Conservation (phyloP, 2,797 vertebrate genomes). For the Champsocephalus gunnari region DNA sequence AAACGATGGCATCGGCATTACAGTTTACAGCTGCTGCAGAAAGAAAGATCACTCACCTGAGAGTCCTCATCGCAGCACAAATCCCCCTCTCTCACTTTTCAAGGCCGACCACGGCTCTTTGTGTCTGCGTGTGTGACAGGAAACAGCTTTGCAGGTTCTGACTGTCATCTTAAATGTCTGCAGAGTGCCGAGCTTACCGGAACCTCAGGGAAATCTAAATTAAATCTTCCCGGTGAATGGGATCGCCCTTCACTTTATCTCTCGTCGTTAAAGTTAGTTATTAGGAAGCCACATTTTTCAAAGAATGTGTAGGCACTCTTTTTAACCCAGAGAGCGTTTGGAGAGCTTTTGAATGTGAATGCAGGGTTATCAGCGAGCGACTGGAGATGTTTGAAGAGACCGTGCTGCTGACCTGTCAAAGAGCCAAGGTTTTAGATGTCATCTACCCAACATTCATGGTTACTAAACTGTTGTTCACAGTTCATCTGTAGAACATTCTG, state of each 20-base stretch:
- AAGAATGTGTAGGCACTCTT: constrained; percentile 32
- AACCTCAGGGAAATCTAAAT: constrained; percentile 82
- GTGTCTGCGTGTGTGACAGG: constrained; percentile 70
- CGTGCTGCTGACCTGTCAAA: constrained; percentile 9
- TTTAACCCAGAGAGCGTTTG: constrained; percentile 35
- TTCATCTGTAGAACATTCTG: constrained; percentile 12
- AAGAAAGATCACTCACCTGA: constrained; percentile 47
- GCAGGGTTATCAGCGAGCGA: constrained; percentile 21
- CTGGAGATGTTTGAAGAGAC: constrained; percentile 6
- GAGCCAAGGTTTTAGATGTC: constrained; percentile 27
- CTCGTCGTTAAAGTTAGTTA: constrained; percentile 74
- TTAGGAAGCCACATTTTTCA: constrained; percentile 65
- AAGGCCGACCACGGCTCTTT: constrained; percentile 12
- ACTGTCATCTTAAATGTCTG: constrained; percentile 73
- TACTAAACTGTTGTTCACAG: constrained; percentile 15
- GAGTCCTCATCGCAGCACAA: constrained; percentile 54
- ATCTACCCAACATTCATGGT: constrained; percentile 21
- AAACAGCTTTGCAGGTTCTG: constrained; percentile 69
- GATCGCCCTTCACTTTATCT: constrained; percentile 67
- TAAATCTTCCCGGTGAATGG: constrained; percentile 78
- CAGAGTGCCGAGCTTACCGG: constrained; percentile 71
- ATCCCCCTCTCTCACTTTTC: constrained; percentile 65
- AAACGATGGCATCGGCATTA: constrained; percentile 27
- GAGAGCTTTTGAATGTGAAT: constrained; percentile 50
- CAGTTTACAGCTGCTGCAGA: constrained; percentile 36